These are phyloP conservation scores for Sander lucioperca DNA, from an alignment of 2,113 vertebrate genomes.

Conservation along the genomic window DNA sequence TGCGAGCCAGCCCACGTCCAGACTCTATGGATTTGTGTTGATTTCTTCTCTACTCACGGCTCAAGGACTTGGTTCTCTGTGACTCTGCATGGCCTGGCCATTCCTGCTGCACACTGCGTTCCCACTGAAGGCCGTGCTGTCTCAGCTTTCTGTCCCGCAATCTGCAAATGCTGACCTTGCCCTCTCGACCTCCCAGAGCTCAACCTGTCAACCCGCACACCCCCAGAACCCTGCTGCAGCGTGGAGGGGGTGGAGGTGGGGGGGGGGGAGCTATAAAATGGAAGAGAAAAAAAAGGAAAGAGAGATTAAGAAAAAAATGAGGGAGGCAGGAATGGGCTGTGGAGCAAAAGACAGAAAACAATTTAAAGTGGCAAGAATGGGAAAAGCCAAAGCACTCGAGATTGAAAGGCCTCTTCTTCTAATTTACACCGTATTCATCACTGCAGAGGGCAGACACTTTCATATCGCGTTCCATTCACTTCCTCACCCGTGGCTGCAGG, in stretches of 20 bases:
- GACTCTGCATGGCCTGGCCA: constrained; percentile 49
- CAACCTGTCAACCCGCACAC: constrained; percentile 68
- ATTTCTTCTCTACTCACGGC: constrained; percentile 47
- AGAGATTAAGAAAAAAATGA: constrained; percentile 46
- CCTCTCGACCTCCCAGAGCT: constrained; percentile 75
- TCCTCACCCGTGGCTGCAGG: constrained; percentile 73
- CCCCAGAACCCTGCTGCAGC: constrained; percentile 18
- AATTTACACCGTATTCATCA: constrained; percentile 76
- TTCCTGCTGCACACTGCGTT: constrained; percentile 62
- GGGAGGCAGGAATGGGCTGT: constrained; percentile 21
- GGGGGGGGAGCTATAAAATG: constrained; percentile 20
- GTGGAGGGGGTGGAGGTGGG: not conserved
- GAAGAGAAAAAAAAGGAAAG: constrained; percentile 11
- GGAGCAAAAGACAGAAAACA: constrained; percentile 66
- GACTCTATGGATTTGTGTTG: constrained; percentile 35
- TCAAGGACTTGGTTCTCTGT: constrained; percentile 66
- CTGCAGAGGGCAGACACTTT: constrained; percentile 65
- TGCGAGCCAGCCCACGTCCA: constrained; percentile 26
- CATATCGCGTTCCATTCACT: constrained; percentile 74
- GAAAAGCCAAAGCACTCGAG: constrained; percentile 43
- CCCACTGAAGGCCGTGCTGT: constrained; percentile 74
- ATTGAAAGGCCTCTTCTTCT: constrained; percentile 75
- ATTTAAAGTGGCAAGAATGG: constrained; percentile 52
- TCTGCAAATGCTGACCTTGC: constrained; percentile 71
- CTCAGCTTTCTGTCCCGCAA: constrained; percentile 77